Evolutionary conservation across 2,113 vertebrate species (phyloP), one percentile per base, ranked within the genome.

Genomic region (Sigmodon hispidus): DNA sequence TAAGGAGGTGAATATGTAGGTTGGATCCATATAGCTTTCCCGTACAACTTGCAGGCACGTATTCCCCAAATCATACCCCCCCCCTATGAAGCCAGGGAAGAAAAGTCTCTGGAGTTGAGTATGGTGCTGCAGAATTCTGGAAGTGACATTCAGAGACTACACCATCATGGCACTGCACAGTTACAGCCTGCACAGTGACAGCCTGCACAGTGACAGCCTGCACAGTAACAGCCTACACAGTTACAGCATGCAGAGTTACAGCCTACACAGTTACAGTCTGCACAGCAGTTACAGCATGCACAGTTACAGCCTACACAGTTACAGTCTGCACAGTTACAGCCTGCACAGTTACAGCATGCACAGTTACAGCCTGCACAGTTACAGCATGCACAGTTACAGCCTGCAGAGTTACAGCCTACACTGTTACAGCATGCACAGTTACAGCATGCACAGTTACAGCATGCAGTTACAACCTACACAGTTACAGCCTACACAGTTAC

Each of bases 1-100:
- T 0, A 0, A n/a, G 59, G 72, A 90, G 21, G 34, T 57, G 26
- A 86, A 65, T 29, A 34, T 22, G 65, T 80, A 76, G 45, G 57
- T 63, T 77, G 40, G 69, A 36, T 15, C 80, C 19, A 63, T 45
- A 89, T 72, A 52, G 87, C 55, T 90, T 96, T 72, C 88, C 59
- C 36, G 57, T 19, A 40, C 22, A 45, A 19, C 6, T 73, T 36
- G 10, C 31, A 84, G 45, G 45, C 17, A 36, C 34, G 36, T 15
- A 22, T n/a, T 57, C 67, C 57, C 75, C 85, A 73, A 48, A 72
- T 31, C 52, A 59, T n/a, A n/a, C 45, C 87, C 40, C 50, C n/a
- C 59, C 83, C 31, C 57, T 34, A 36, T 61, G 75, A 92, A 57
- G 50, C 57, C n/a, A 45, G 85, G 40, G 69, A 77, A 40, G 67